Evolutionary conservation across 1,140 invertebrate species (phyloP).

Genomic region (Stegodyphus dumicola): DNA sequence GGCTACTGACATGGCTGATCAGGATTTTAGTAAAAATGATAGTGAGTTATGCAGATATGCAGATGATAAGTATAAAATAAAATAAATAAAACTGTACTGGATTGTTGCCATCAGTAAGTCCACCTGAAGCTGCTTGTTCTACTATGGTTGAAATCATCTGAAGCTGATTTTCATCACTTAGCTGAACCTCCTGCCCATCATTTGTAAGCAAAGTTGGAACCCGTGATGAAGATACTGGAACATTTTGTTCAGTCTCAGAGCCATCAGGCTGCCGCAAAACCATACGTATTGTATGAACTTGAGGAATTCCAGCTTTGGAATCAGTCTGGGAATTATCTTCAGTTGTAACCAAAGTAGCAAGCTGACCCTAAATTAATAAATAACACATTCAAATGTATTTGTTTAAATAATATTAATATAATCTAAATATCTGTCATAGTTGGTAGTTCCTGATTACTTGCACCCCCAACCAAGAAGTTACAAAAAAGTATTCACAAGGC

Average conservation of each 20-base stretch:
- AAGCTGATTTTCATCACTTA: slow-evolving; percentile 60
- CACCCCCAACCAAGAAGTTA: no score
- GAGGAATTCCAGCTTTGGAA: slow-evolving; percentile 8
- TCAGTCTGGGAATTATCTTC: slow-evolving; percentile 27
- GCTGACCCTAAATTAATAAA: slow-evolving; percentile 21
- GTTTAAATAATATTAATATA: background rate
- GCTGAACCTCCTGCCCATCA: slow-evolving; percentile 62
- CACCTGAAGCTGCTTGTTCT: slow-evolving; percentile 63
- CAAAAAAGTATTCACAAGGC: no score
- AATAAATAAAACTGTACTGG: slow-evolving; percentile 66
- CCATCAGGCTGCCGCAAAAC: slow-evolving; percentile 59
- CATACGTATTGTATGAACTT: slow-evolving; percentile 59
- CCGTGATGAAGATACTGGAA: slow-evolving; percentile 45
- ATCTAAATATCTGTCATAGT: no score
- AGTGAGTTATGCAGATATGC: no score
- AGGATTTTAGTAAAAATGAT: no score
- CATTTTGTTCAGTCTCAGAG: slow-evolving; percentile 59
- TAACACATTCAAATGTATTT: background rate
- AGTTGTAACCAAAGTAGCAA: slow-evolving; percentile 36
- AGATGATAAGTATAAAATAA: no score
- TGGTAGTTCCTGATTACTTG: no score
- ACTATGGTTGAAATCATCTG: slow-evolving; percentile 67
- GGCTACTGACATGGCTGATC: no score
- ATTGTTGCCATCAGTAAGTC: slow-evolving; percentile 61
- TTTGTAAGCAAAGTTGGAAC: slow-evolving; percentile 57